These are phyloP conservation scores for Tylochromis polylepis DNA, from an alignment of 2,113 vertebrate genomes.

Conservation along the genomic window DNA sequence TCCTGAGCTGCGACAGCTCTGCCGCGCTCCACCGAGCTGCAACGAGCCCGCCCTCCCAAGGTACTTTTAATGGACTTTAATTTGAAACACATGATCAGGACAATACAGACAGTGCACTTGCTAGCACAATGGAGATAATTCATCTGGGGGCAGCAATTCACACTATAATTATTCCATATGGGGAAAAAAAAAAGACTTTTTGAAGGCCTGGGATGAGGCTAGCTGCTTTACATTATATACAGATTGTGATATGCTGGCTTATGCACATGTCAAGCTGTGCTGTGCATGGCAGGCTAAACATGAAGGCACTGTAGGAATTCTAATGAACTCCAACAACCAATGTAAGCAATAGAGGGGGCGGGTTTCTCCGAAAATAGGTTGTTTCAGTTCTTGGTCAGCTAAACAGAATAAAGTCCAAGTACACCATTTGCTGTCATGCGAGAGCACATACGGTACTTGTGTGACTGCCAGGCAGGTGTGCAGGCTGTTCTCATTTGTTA, in stretches of 20 bases:
- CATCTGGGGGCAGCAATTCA: not conserved
- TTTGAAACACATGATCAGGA: constrained; percentile 50
- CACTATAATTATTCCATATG: constrained; percentile 17
- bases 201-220: not conserved
- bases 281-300: not conserved
- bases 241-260: not conserved
- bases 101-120: constrained; percentile 15
- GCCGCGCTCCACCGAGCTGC: constrained; percentile 6
- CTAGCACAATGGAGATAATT: constrained; percentile 26
- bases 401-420: not conserved
- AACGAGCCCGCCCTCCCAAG: constrained; percentile 4
- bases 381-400: not conserved
- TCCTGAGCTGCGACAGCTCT: constrained; percentile 37
- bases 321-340: not conserved
- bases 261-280: not conserved
- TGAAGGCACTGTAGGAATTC: not conserved
- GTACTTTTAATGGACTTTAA: constrained; percentile 52
- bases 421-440: not conserved
- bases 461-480: constrained; percentile 2
- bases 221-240: not conserved
- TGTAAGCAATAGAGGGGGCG: not conserved
- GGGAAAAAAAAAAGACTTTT: not conserved
- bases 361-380: not conserved
- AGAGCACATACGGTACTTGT: not conserved
- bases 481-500: constrained; percentile 14